These are phyloP conservation scores for Baccha elongata DNA, from an alignment of 2,888 invertebrate genomes.

Conservation along the genomic window DNA sequence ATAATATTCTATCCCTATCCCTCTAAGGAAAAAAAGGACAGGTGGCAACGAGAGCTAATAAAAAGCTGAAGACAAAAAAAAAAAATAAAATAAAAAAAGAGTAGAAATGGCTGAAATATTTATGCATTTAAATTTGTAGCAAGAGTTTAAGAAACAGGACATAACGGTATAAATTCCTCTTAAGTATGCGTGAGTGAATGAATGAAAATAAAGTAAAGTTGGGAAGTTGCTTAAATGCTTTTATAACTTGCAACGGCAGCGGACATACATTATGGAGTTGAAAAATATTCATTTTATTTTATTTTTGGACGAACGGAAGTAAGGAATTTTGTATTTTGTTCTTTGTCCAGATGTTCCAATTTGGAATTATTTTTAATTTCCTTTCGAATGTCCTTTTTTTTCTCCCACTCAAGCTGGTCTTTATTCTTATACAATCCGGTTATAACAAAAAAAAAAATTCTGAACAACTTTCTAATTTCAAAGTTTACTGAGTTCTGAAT, in stretches of 20 bases:
- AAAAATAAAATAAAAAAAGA: conserved; percentile 24
- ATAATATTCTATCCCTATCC: neutral
- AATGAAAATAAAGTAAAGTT: conserved; percentile 49
- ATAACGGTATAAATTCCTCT: conserved; percentile 26
- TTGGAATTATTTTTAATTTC: conserved; percentile 73
- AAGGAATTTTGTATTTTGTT: conserved; percentile 35
- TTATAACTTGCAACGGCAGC: conserved; percentile 37
- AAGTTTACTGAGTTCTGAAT: conserved; percentile 59
- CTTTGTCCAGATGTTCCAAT: conserved; percentile 70
- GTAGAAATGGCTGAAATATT: conserved; percentile 64
- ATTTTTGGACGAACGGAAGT: conserved; percentile 37
- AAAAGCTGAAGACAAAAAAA: neutral
- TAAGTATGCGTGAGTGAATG: conserved; percentile 58
- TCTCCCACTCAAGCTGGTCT: conserved; percentile 22
- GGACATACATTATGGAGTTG: conserved; percentile 30
- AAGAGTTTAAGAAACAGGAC: conserved; percentile 31
- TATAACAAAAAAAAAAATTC: conserved; percentile 17
- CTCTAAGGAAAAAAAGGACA: conserved; percentile 17
- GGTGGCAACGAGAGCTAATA: conserved; percentile 43
- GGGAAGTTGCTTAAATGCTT: conserved; percentile 47
- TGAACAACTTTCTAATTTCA: conserved; percentile 71
- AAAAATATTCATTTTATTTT: conserved; percentile 31
- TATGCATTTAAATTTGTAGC: conserved; percentile 62
- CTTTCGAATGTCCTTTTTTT: conserved; percentile 62
- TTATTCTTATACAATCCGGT: conserved; percentile 24